Percentiles rank a stretch among this genome's conserved stretches.
These are phyloP conservation scores for Andrena chrysosceles DNA, from an alignment of 2,888 invertebrate genomes.

Conservation along the genomic window DNA sequence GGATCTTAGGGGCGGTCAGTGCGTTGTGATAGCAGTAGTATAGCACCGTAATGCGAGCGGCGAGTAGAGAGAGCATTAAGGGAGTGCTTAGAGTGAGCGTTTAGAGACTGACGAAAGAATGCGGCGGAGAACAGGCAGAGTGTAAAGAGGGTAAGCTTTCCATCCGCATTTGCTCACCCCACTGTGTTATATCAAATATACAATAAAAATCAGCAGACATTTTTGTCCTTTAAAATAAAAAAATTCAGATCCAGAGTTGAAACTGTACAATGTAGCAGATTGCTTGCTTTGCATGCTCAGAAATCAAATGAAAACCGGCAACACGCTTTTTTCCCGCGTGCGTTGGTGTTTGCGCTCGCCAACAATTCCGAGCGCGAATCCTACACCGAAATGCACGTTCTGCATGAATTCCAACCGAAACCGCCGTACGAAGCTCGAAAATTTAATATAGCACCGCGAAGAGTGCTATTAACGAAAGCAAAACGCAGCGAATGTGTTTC, in stretches of 20 bases:
- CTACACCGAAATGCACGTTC: not conserved
- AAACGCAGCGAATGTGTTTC: not conserved
- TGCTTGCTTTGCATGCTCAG: not conserved
- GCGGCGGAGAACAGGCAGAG: not conserved
- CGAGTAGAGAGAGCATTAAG: not conserved
- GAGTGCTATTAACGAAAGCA: constrained; percentile 19
- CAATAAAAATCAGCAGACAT: not conserved
- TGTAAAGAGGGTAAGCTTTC: not conserved
- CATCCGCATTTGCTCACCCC: not conserved
- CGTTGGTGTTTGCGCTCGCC: not conserved
- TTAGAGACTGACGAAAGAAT: not conserved
- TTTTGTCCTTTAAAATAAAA: not conserved
- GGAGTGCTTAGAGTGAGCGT: constrained; percentile 10
- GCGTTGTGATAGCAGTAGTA: constrained; percentile 3
- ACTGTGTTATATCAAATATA: not conserved
- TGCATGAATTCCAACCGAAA: not conserved
- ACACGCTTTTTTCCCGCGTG: not conserved
- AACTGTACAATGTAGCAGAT: not conserved
- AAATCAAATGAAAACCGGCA: not conserved
- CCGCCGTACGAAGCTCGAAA: not conserved
- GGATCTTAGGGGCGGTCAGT: constrained; percentile 19
- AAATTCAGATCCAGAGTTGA: not conserved
- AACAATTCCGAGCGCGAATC: not conserved
- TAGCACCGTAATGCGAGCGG: not conserved
- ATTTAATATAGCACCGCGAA: constrained; percentile 26